These are phyloP conservation scores for Drosophila seguyi DNA, from an alignment of 1,140 invertebrate genomes.

Conservation along the genomic window DNA sequence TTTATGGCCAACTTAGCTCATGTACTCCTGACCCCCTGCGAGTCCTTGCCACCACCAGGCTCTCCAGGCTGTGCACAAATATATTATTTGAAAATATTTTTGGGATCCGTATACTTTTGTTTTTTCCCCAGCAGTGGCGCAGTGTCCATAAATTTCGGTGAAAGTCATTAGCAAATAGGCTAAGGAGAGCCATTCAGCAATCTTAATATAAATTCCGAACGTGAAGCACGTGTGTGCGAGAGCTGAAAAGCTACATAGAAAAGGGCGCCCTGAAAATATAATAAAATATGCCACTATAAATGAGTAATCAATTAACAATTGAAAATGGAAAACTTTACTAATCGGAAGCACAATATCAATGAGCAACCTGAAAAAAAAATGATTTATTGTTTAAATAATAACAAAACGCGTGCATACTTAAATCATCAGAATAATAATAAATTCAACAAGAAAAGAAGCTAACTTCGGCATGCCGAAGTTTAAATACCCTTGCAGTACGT, in stretches of 20 bases:
- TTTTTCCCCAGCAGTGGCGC: conserved; percentile 44
- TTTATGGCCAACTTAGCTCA: conserved; percentile 70
- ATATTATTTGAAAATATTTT: conserved; percentile 60
- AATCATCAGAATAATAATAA: too few relatives aligned
- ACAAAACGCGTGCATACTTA: not conserved
- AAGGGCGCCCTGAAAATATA: not conserved
- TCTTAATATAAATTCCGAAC: conserved; percentile 30
- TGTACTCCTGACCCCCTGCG: conserved; percentile 14
- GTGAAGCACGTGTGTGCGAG: conserved; percentile 12
- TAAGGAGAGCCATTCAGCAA: conserved; percentile 33
- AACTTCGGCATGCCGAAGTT: too few relatives aligned
- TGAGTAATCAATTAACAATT: conserved; percentile 17
- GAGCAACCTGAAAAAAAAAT: not conserved
- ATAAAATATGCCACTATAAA: conserved; percentile 9
- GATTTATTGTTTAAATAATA: not conserved
- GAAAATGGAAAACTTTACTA: not conserved
- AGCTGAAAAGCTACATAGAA: not conserved
- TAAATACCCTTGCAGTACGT: too few relatives aligned
- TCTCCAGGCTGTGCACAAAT: conserved; percentile 21
- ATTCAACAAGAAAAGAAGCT: too few relatives aligned
- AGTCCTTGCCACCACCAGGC: conserved; percentile 1
- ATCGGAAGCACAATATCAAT: not conserved
- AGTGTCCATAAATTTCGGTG: conserved; percentile 54
- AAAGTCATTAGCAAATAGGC: conserved; percentile 65
- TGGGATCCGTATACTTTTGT: conserved; percentile 22